Evolutionary conservation across 2,113 vertebrate species (phyloP).

Genomic region (Ranitomeya variabilis): DNA sequence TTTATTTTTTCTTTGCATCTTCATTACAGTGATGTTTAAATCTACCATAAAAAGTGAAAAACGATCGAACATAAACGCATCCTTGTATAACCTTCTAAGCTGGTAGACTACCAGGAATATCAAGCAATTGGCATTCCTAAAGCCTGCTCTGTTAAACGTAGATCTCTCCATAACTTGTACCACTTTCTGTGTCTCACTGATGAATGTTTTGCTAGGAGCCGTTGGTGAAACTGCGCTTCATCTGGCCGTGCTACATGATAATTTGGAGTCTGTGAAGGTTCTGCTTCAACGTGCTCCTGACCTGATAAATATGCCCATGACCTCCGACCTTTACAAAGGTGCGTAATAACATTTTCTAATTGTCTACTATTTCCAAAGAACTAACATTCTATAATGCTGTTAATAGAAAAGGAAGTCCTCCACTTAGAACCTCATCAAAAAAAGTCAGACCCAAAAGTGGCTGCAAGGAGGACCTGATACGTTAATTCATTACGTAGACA

Average conservation of each 20-base stretch:
- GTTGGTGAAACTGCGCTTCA: conserved; percentile 41
- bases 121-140: background rate
- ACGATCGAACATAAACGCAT: background rate
- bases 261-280: conserved; percentile 31
- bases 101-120: background rate
- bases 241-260: conserved; percentile 46
- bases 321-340: conserved; percentile 51
- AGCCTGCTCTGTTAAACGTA: background rate
- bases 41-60: background rate
- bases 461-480: too few relatives aligned
- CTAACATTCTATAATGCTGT: too few relatives aligned
- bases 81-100: background rate
- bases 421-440: too few relatives aligned
- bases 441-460: too few relatives aligned
- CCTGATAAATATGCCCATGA: conserved; percentile 37
- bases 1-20: too few relatives aligned
- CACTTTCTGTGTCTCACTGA: conserved; percentile 5
- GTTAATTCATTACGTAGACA: too few relatives aligned
- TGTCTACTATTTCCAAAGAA: background rate
- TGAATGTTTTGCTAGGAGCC: conserved; percentile 10
- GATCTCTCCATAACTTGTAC: background rate
- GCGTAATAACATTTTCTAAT: background rate
- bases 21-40: too few relatives aligned
- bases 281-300: conserved; percentile 35
- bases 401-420: too few relatives aligned